Percentiles rank a stretch among this genome's conserved stretches.
Evolutionary conservation across 2,797 vertebrate genomes (phyloP).

Genomic region (Syndactyla subalaris): DNA sequence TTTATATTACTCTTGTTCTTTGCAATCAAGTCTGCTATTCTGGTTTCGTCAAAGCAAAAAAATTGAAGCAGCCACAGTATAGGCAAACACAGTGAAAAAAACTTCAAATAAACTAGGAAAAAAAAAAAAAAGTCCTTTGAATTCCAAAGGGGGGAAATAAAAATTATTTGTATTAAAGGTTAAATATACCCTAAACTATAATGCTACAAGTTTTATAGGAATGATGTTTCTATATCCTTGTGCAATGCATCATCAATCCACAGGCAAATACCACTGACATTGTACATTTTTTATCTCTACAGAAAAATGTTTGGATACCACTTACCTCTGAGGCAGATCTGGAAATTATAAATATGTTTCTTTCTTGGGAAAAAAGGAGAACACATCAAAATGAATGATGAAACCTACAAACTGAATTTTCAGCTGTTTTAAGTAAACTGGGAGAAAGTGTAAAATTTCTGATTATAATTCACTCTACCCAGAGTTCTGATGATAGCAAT

Average conservation of each 20-base stretch:
- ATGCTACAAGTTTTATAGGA: conserved; percentile 67
- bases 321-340: conserved; percentile 65
- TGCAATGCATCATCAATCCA: conserved; percentile 67
- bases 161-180: conserved; percentile 78
- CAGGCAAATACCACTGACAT: conserved; percentile 58
- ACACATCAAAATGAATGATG: conserved; percentile 64
- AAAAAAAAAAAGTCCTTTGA: conserved; percentile 26
- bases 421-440: conserved; percentile 28
- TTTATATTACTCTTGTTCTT: conserved; percentile 9
- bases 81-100: neutral
- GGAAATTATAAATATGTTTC: conserved; percentile 71
- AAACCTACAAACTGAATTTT: conserved; percentile 53
- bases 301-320: conserved; percentile 71
- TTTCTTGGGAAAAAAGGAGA: conserved; percentile 60
- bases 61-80: neutral
- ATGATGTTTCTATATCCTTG: conserved; percentile 57
- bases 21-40: conserved; percentile 12
- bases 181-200: conserved; percentile 76
- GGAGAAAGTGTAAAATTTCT: neutral
- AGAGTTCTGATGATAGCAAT: neutral
- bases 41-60: conserved; percentile 18
- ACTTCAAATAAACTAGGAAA: rapidly evolving
- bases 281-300: conserved; percentile 70
- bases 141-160: conserved; percentile 58
- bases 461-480: neutral